phyloP scores from a whole-genome alignment of 2,113 vertebrate genomes.

The Paraplagusia blochii region DNA sequence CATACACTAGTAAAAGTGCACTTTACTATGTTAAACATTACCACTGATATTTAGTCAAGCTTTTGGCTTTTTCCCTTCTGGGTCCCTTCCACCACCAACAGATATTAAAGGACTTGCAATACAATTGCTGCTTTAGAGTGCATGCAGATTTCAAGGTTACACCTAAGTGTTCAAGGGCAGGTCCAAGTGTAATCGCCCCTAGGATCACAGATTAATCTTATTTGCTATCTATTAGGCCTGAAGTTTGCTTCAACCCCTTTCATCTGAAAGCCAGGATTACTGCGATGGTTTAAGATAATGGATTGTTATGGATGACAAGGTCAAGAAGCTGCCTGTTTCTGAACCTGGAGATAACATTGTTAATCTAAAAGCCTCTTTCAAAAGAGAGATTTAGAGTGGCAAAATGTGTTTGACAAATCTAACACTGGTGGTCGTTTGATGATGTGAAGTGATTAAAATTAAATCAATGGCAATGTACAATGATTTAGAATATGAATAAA shows the following conservation, averaged over 20 bases:
- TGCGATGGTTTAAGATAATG: slow-evolving; percentile 99
- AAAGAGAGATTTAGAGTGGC: slow-evolving; percentile 91
- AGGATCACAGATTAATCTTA: slow-evolving; percentile 99
- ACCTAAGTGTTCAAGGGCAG: slow-evolving; percentile 99
- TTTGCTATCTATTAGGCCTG: slow-evolving; percentile 99
- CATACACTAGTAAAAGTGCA: slow-evolving; percentile 27
- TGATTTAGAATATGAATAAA: no score
- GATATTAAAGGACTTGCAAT: slow-evolving; percentile 88
- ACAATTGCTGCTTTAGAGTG: slow-evolving; percentile 87
- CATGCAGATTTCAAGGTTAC: slow-evolving; percentile 99
- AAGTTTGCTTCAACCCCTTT: slow-evolving; percentile 92
- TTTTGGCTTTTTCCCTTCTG: slow-evolving; percentile 73
- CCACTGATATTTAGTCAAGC: slow-evolving; percentile 78
- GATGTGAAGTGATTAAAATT: slow-evolving; percentile 23
- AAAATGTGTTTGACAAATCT: slow-evolving; percentile 80
- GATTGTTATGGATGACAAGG: slow-evolving; percentile 99
- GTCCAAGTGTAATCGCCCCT: slow-evolving; percentile 99
- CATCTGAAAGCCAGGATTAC: slow-evolving; percentile 99
- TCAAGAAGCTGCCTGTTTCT: slow-evolving; percentile 94
- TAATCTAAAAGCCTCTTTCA: slow-evolving; percentile 99
- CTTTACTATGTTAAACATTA: slow-evolving; percentile 60
- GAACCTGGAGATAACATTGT: slow-evolving; percentile 99
- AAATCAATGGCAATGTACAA: no score
- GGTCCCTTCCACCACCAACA: slow-evolving; percentile 79
- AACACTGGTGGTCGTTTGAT: slow-evolving; percentile 69